Base-by-base conservation (phyloP, 2,888 invertebrate species). In the Melinopterus prodromus region DNA sequence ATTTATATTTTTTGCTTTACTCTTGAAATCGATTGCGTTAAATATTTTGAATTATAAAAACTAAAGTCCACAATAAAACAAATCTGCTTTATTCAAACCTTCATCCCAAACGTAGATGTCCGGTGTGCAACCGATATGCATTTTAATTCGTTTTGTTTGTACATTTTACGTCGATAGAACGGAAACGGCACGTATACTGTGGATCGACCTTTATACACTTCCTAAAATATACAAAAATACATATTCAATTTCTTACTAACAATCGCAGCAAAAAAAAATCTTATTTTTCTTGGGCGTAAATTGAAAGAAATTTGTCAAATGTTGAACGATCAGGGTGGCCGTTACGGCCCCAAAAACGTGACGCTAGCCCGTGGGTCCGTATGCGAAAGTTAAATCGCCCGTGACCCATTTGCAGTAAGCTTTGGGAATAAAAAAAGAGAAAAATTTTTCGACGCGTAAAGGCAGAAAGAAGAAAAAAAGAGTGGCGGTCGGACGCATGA, bases 271-370 rank as follows among this genome's bases (percentile, higher is more conserved):
- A 26, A 53, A 9, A 38, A 38, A 38, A 53, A 53, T 53, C 53
- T 53, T 53, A 9, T 53, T 53, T 53, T 53, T 12, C 53, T 53
- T 1, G 53, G 53, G 12, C 7, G 53, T 7, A 53, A 53, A 53
- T 53, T 53, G 53, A 53, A 53, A 53, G 53, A 53, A 53, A 53
- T 53, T 53, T 53, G 53, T 53, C 53, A 53, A 53, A 53, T 53
- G 53, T 53, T 53, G 53, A 53, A 53, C 53, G 53, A 53, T 53
- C 53, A 53, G 53, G 53, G 12, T 53, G 53, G 53, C 53, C 53
- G 53, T 53, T 53, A 53, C 12, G 53, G 53, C 53, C 12, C 53
- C 53, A 12, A 53, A 38, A 53, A 53, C 53, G 3, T 53, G 53
- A 53, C 53, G 53, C 9, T 53, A 53, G 53, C 12, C 53, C 53